Evolutionary conservation across 2,888 invertebrate genomes (phyloP).

Genomic region (Cheilosia grossa): DNA sequence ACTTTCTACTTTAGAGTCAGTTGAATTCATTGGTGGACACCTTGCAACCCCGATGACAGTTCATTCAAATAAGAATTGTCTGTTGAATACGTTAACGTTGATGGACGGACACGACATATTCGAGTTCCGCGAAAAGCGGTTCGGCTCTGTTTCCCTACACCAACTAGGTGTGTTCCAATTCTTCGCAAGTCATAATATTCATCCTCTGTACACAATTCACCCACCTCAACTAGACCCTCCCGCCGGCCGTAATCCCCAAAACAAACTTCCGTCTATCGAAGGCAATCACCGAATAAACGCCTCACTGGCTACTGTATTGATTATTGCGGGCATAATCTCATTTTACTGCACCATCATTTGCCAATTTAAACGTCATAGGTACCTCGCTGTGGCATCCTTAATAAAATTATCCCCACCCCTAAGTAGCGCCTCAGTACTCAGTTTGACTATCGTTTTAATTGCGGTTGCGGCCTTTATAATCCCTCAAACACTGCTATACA

Average conservation of each 20-base stretch:
- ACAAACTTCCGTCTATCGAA: background rate
- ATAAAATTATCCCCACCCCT: constrained; percentile 32
- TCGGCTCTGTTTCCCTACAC: too few relatives aligned
- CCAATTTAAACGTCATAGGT: constrained; percentile 43
- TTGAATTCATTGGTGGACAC: too few relatives aligned
- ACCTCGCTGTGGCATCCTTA: constrained; percentile 30
- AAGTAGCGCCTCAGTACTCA: constrained; percentile 12
- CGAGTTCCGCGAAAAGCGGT: too few relatives aligned
- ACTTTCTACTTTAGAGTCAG: too few relatives aligned
- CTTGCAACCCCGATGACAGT: too few relatives aligned
- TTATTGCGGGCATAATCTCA: constrained; percentile 55
- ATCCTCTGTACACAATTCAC: constrained; percentile 31
- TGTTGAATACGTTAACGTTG: too few relatives aligned
- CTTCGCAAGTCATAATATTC: background rate
- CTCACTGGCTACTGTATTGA: constrained; percentile 28
- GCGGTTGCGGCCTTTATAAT: constrained; percentile 21
- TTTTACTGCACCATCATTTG: constrained; percentile 44
- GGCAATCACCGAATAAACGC: constrained; percentile 31
- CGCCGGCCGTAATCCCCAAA: background rate
- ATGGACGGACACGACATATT: too few relatives aligned
- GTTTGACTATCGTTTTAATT: constrained; percentile 43
- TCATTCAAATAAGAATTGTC: too few relatives aligned
- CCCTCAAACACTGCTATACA: too few relatives aligned
- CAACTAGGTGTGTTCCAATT: too few relatives aligned
- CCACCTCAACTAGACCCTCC: constrained; percentile 4